These are phyloP conservation scores for Scolopax mira DNA, from an alignment of 2,113 vertebrate genomes.

Conservation along the genomic window DNA sequence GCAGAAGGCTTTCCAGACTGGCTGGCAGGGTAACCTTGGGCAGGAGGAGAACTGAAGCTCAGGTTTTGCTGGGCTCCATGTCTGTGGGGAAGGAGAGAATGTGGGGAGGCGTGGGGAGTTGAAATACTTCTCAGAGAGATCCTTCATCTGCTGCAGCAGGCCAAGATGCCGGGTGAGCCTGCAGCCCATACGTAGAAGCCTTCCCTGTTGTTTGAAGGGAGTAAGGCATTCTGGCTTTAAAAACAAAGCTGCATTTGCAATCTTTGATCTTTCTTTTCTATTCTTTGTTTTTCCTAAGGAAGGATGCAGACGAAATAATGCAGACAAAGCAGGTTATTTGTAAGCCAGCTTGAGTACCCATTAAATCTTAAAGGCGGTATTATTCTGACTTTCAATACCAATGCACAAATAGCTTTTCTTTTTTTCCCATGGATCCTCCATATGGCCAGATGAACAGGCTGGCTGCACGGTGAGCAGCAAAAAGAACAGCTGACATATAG, in stretches of 20 bases:
- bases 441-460: slow-evolving; percentile 72
- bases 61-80: neutral
- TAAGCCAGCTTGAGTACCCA: slow-evolving; percentile 71
- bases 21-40: neutral
- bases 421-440: slow-evolving; percentile 69
- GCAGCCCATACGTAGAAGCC: slow-evolving; percentile 8
- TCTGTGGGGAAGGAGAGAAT: neutral
- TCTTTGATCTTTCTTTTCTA: slow-evolving; percentile 76
- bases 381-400: slow-evolving; percentile 68
- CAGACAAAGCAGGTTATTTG: slow-evolving; percentile 71
- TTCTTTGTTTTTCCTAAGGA: slow-evolving; percentile 56
- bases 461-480: slow-evolving; percentile 61
- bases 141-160: neutral
- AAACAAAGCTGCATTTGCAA: slow-evolving; percentile 49
- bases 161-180: neutral
- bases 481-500: slow-evolving; percentile 71
- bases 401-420: slow-evolving; percentile 64
- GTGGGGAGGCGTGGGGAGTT: accelerated
- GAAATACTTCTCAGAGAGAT: neutral
- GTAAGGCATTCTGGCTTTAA: slow-evolving; percentile 69
- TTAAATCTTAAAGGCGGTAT: slow-evolving; percentile 76
- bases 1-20: neutral
- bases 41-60: neutral
- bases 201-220: slow-evolving; percentile 45
- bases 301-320: slow-evolving; percentile 52